Evolutionary conservation across 2,113 vertebrate genomes (phyloP), one percentile per base, ranked within the genome.

Genomic region (Ophthalmolycus amberensis): DNA sequence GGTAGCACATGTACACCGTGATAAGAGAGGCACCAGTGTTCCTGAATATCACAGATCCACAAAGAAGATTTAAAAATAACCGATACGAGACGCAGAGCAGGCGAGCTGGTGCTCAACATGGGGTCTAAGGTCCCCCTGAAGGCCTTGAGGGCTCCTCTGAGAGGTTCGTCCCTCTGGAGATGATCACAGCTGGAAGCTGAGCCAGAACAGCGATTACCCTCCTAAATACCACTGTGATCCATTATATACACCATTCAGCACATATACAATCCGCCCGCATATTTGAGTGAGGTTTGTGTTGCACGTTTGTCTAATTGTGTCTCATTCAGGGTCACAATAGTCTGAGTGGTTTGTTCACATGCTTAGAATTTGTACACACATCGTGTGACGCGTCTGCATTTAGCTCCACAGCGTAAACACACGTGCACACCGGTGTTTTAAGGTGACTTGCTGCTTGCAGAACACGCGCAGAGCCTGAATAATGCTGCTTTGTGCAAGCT

Each of bases 1-100:
- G 96, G 96, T 95, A 63, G 76, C 44, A 67, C 29, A 27, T 67
- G 58, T 83, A 58, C 68, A 32, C 9, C 3, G 42, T 48, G 69
- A 74, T 75, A 46, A 85, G 77, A 62, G 62, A 63, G 0, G 14
- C 42, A 14, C 42, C 44, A n/a, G 58, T 22, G 62, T 65, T 75
- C n/a, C 15, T 66, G 12, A 70, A 59, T n/a, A 38, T 52, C 48
- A 63, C 16, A 14, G 14, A 38, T 16, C 3, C 2, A 50, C 32
- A 16, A 10, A 32, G 62, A 20, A 7, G 71, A 78, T 38, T 5
- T 22, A 68, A 60, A 27, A 50, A 50, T 50, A 50, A 50, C 18
- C 0, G 27, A 60, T 16, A 40, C 32, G 22, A 48, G 60, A 56
- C 22, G 6, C 5, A 32, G 10, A 52, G 38, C 37, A 46, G 63